Base-by-base conservation (phyloP, 2,113 vertebrate species). In the Colius striatus region DNA sequence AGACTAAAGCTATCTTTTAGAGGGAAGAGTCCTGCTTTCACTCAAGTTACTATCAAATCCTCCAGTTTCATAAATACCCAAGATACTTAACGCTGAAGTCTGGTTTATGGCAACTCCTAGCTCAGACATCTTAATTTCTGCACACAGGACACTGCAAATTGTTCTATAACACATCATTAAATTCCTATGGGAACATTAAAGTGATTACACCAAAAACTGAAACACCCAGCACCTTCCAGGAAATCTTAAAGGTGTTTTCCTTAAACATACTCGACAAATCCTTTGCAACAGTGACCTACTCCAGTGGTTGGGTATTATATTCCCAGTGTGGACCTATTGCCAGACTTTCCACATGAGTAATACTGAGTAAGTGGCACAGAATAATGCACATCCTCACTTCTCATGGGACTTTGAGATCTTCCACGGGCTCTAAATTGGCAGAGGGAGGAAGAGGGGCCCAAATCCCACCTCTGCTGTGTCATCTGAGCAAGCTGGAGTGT, bases 231-330 rank as follows among this genome's bases (percentile, higher is more conserved):
- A 83, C 81, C 75, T 96, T 92, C 92, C 96, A 96, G 96, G 94
- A 97, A 97, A 95, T 7, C 51, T 77, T 45, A 34, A 87, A 97
- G 94, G 94, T 96, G 84, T 91, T 97, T 97, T 95, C 87, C 94
- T 95, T 92, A 43, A 79, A 91, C 74, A 65, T 13, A 66, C 66
- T 91, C 81, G 65, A 89, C 79, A 94, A 97, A 96, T 77, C 89
- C 79, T 68, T 34, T 60, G 73, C 74, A 57, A 21, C 63, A 72
- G 77, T 43, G 87, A 87, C 86, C 71, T 75, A 36, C 51, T 61
- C 58, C 77, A 92, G 77, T 10, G 30, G 72, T 60, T 79, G 85
- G 73, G 79, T 7, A 9, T 75, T 76, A 11, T 7, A 15, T 73
- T 90, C 93, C 74, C 26, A 5, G 38, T 21, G 19, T 16, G 48